Percentiles rank a stretch among this genome's conserved stretches.
Conservation (phyloP, 2,888 invertebrate species). For the Drosophila limbata region DNA sequence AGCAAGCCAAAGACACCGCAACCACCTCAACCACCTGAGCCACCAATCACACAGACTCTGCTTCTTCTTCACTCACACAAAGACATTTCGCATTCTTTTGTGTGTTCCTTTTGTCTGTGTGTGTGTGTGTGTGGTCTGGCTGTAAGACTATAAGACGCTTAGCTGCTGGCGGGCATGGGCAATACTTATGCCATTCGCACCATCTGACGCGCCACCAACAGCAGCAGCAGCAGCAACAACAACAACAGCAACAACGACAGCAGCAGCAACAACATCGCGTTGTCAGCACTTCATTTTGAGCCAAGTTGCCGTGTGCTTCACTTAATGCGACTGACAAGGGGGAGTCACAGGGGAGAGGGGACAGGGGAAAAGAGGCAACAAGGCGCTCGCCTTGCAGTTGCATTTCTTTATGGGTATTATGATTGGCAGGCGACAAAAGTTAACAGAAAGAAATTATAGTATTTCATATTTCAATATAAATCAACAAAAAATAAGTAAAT, state of each 20-base stretch:
- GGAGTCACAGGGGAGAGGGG: not conserved
- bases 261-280: conserved; percentile 50
- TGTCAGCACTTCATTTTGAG: conserved; percentile 81
- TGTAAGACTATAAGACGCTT: conserved; percentile 72
- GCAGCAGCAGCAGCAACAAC: conserved; percentile 14
- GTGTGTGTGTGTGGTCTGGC: conserved; percentile 43
- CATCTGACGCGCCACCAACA: conserved; percentile 48
- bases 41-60: conserved; percentile 57
- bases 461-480: too few species aligned
- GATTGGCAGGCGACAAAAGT: conserved; percentile 41
- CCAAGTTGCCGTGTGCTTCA: conserved; percentile 73
- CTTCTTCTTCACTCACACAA: conserved; percentile 4
- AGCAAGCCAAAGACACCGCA: conserved; percentile 30
- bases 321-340: conserved; percentile 67
- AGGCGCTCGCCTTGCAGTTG: conserved; percentile 36
- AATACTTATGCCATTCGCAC: conserved; percentile 56
- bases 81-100: conserved; percentile 50
- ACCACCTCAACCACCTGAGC: not conserved
- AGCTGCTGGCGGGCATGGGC: conserved; percentile 58
- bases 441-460: not conserved
- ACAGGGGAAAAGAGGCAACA: conserved; percentile 10
- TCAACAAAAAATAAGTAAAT: too few species aligned
- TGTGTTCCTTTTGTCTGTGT: conserved; percentile 27
- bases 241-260: conserved; percentile 16
- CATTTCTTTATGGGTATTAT: conserved; percentile 54